Percentiles rank a stretch among this genome's conserved stretches.
Evolutionary conservation across 64 coral and sea anemone genomes (phyloP).

Genomic region (Trachythela sp.): DNA sequence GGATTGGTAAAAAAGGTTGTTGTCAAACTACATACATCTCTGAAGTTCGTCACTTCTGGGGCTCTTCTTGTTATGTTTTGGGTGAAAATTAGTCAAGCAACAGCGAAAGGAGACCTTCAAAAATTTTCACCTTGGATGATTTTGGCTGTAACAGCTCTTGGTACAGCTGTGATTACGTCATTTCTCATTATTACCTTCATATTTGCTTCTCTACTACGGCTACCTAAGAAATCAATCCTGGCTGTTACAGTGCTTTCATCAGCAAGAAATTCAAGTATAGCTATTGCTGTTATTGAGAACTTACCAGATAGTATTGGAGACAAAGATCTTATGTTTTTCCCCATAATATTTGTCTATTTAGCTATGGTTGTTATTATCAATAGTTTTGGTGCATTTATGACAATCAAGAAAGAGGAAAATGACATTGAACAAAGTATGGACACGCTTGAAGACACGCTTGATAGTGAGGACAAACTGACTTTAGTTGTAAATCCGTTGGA

Average conservation of each 20-base stretch:
- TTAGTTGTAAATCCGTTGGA: too few relatives aligned
- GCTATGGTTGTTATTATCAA: neutral
- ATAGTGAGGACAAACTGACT: too few relatives aligned
- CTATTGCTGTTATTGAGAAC: neutral
- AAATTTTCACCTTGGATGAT: neutral
- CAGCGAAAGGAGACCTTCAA: neutral
- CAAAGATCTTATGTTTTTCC: slow-evolving; percentile 9
- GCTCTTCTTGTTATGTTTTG: neutral
- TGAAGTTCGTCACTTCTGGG: neutral
- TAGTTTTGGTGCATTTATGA: neutral
- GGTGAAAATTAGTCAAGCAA: neutral
- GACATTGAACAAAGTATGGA: neutral
- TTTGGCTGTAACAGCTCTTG: neutral
- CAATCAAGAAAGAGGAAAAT: neutral
- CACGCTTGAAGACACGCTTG: too few relatives aligned
- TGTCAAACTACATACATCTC: neutral
- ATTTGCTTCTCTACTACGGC: neutral
- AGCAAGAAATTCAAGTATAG: neutral
- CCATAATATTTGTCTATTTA: neutral
- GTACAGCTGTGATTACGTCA: neutral
- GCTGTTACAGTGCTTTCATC: neutral
- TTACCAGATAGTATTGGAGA: neutral
- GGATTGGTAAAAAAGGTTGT: neutral
- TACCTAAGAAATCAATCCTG: neutral
- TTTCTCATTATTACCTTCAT: neutral